phyloP scores from a whole-genome alignment of 1,140 invertebrate genomes.

The Ceratosolen fusciceps region DNA sequence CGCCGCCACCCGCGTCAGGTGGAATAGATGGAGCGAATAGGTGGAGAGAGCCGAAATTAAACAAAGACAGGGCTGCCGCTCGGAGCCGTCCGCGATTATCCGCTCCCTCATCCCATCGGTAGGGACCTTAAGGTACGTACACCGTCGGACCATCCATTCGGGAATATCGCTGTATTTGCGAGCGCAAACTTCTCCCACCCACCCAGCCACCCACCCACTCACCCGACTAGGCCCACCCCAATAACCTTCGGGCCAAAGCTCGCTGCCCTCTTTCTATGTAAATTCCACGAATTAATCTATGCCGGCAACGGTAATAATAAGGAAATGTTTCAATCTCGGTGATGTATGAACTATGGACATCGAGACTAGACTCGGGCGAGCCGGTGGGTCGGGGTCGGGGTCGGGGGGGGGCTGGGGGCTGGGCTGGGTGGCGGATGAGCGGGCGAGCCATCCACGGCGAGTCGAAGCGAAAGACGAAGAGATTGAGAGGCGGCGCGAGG shows the following conservation, averaged over 20 bases:
- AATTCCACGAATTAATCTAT: constrained; percentile 70
- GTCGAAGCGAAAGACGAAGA: background rate
- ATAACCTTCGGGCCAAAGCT: no score
- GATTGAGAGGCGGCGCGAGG: background rate
- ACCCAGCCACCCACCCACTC: no score
- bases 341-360: constrained; percentile 68
- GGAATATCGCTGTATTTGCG: constrained; percentile 44
- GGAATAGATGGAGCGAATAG: constrained; percentile 55
- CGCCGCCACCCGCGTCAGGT: no score
- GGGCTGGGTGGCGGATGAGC: no score
- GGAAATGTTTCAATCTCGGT: constrained; percentile 72
- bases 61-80: constrained; percentile 64
- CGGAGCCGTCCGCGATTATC: constrained; percentile 51
- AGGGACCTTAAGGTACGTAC: constrained; percentile 35
- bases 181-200: constrained; percentile 36
- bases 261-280: constrained; percentile 49
- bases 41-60: constrained; percentile 63
- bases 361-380: no score
- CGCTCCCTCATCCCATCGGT: constrained; percentile 40
- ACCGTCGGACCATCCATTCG: constrained; percentile 43
- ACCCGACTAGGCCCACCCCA: no score
- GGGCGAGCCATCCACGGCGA: no score
- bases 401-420: background rate
- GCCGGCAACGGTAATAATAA: constrained; percentile 71
- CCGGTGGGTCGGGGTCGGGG: constrained; percentile 18